These are phyloP conservation scores for Zootermopsis nevadensis DNA, from an alignment of 2,888 invertebrate species.

Conservation along the genomic window DNA sequence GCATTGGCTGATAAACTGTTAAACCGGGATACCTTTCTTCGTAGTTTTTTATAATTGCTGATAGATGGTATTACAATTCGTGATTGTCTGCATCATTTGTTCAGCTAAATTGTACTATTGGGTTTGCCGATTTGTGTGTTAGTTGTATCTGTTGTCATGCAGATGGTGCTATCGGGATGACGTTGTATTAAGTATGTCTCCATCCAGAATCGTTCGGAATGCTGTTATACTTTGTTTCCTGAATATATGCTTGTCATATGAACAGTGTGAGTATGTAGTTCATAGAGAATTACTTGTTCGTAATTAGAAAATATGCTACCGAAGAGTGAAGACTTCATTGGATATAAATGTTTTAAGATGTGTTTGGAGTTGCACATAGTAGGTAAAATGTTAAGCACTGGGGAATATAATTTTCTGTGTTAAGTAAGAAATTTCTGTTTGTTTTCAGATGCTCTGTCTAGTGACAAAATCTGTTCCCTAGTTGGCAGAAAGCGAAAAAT, in stretches of 20 bases:
- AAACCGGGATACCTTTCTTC: no score
- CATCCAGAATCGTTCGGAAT: background rate
- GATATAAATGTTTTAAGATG: no score
- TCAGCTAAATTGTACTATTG: no score
- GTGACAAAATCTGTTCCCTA: slow-evolving; percentile 15
- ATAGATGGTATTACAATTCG: no score
- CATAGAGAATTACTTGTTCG: background rate
- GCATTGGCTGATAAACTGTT: no score
- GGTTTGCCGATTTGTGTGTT: no score
- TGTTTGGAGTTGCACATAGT: no score
- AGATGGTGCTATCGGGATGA: background rate
- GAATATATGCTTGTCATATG: background rate
- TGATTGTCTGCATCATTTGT: no score
- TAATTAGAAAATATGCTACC: background rate
- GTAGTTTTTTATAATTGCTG: no score
- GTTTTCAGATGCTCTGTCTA: slow-evolving; percentile 14
- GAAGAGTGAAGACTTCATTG: background rate
- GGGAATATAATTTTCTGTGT: background rate
- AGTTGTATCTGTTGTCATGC: no score
- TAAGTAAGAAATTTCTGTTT: background rate
- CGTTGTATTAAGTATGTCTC: slow-evolving; percentile 13
- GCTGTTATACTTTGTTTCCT: background rate
- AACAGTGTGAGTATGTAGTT: background rate
- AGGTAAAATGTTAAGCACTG: no score
- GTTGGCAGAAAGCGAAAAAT: slow-evolving; percentile 6